These are phyloP conservation scores for Coremacera marginata DNA, from an alignment of 2,888 invertebrate genomes.

Conservation along the genomic window DNA sequence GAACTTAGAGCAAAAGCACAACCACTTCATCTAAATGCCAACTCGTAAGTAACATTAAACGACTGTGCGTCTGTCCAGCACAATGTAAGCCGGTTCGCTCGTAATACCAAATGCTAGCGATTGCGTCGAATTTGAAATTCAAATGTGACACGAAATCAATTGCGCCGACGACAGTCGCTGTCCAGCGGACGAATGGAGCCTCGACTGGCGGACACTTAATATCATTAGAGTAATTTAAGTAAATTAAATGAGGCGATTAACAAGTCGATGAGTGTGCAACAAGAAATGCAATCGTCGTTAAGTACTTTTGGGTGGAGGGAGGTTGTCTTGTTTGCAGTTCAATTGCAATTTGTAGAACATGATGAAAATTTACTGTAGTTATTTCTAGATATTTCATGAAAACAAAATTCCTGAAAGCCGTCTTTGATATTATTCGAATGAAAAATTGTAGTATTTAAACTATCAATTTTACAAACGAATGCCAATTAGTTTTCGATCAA, in stretches of 20 bases:
- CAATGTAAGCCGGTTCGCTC: conserved; percentile 8
- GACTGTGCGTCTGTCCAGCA: background rate
- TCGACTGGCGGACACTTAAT: conserved; percentile 47
- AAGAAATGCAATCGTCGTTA: background rate
- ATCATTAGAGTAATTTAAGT: conserved; percentile 66
- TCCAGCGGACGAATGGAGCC: conserved; percentile 11
- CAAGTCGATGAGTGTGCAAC: conserved; percentile 32
- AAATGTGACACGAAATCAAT: conserved; percentile 39
- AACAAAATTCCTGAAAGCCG: too few species aligned
- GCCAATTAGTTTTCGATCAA: too few species aligned
- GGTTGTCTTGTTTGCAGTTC: background rate
- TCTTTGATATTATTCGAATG: background rate
- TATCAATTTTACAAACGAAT: too few species aligned
- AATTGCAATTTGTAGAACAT: conserved; percentile 47
- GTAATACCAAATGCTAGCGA: conserved; percentile 28
- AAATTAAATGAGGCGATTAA: conserved; percentile 65
- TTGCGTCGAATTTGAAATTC: conserved; percentile 41
- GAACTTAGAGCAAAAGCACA: background rate
- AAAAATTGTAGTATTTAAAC: too few species aligned
- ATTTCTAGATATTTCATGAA: conserved; percentile 10
- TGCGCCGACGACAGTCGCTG: conserved; percentile 13
- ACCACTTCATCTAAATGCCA: conserved; percentile 68
- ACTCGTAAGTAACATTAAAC: conserved; percentile 57
- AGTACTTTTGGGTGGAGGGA: background rate
- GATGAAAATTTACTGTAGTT: conserved; percentile 39